Evolutionary conservation across 2,797 vertebrate genomes (phyloP).

Genomic region (Pygocentrus nattereri): DNA sequence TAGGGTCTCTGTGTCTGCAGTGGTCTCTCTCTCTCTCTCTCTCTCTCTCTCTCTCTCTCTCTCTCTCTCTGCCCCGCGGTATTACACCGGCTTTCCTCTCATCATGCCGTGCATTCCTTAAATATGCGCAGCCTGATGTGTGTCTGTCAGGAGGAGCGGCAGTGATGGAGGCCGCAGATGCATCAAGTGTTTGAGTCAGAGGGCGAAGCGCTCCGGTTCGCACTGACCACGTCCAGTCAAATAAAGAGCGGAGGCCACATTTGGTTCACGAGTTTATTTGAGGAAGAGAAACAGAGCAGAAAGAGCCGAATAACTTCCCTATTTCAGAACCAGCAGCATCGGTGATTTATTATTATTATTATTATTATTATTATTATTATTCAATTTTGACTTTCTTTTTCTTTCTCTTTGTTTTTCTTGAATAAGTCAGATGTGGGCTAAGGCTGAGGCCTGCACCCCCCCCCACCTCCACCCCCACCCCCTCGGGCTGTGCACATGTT

Average conservation of each 20-base stretch:
- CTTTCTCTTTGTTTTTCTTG: neutral
- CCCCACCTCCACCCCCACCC: constrained; percentile 70
- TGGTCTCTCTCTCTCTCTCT: too few species aligned
- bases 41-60: too few species aligned
- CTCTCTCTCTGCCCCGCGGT: too few species aligned
- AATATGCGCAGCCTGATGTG: neutral
- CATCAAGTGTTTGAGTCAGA: neutral
- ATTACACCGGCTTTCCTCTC: too few species aligned
- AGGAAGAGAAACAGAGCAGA: neutral
- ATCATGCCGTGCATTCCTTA: too few species aligned
- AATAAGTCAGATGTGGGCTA: neutral
- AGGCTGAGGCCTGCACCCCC: constrained; percentile 69
- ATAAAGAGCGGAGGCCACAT: too few species aligned
- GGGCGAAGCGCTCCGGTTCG: too few species aligned
- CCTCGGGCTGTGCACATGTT: constrained; percentile 89
- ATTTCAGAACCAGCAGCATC: too few species aligned
- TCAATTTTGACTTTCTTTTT: neutral
- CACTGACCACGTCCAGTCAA: too few species aligned
- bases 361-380: neutral
- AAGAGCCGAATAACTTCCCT: too few species aligned
- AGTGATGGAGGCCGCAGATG: constrained; percentile 1
- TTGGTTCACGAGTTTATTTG: too few species aligned
- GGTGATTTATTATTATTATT: neutral
- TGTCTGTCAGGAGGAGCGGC: neutral
- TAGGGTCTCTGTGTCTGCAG: too few species aligned